These are phyloP conservation scores for Bombus soroeensis DNA, from an alignment of 1,140 invertebrate genomes.

Conservation along the genomic window DNA sequence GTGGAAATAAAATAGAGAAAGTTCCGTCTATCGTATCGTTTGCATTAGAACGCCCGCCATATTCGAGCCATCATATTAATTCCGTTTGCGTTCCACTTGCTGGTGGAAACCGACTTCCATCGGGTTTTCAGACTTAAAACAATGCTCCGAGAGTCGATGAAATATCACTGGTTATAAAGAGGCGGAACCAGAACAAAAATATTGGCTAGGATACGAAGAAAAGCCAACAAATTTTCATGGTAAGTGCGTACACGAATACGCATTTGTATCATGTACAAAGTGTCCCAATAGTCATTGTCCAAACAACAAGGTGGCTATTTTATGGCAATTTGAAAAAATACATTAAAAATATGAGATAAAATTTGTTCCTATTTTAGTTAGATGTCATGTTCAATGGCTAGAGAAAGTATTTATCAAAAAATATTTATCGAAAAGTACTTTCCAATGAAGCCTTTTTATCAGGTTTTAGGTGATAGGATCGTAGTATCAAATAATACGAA, in stretches of 20 bases:
- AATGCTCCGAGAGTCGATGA: background rate
- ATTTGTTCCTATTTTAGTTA: too few relatives aligned
- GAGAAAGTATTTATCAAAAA: too few relatives aligned
- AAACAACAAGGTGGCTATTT: background rate
- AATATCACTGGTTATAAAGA: conserved; percentile 6
- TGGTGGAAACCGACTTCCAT: background rate
- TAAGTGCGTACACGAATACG: background rate
- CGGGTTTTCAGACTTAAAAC: background rate
- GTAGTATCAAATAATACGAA: too few relatives aligned
- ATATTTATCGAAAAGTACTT: too few relatives aligned
- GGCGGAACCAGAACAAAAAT: background rate
- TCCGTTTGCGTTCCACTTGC: background rate
- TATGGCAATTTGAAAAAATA: background rate
- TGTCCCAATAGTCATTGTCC: background rate
- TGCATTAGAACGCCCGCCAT: background rate
- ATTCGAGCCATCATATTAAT: background rate
- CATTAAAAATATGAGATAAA: too few relatives aligned
- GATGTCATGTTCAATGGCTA: too few relatives aligned
- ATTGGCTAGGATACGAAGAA: background rate
- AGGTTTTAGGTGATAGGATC: too few relatives aligned
- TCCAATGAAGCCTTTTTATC: too few relatives aligned
- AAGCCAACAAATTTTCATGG: background rate
- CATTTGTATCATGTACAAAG: background rate
- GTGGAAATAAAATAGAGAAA: background rate
- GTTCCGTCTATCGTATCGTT: too few relatives aligned